Evolutionary conservation across 2,113 vertebrate species (phyloP).

Genomic region (Anhinga rufa): DNA sequence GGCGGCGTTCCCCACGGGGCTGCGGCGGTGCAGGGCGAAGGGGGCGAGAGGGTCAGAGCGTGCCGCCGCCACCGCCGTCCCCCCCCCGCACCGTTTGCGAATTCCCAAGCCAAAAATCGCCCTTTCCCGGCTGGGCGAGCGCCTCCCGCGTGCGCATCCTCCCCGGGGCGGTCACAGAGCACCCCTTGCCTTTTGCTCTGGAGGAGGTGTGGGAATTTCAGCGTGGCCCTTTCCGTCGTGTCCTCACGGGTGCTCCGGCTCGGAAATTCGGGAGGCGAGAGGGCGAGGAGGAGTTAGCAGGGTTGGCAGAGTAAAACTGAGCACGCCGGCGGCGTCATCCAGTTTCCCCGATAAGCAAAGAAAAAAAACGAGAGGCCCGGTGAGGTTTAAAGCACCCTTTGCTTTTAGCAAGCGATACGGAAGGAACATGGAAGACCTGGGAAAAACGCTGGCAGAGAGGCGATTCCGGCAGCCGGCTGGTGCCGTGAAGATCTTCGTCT

Average conservation of each 20-base stretch:
- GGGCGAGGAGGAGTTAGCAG: neutral
- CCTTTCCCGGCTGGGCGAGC: neutral
- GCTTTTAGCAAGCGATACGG: neutral
- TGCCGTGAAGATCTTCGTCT: neutral
- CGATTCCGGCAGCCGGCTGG: neutral
- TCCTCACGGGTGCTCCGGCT: neutral
- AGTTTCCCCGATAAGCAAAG: neutral
- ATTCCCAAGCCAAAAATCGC: accelerated
- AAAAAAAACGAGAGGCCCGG: neutral
- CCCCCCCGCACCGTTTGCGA: neutral
- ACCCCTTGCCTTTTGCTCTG: neutral
- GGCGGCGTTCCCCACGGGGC: accelerated
- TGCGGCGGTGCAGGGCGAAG: neutral
- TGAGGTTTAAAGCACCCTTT: neutral
- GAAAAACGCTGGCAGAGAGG: neutral
- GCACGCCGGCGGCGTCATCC: accelerated
- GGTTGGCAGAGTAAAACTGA: neutral
- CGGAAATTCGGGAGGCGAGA: neutral
- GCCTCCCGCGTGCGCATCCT: neutral
- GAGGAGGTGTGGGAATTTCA: neutral
- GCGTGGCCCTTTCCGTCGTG: accelerated
- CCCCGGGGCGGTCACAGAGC: neutral
- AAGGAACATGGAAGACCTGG: neutral
- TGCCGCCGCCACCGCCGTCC: accelerated
- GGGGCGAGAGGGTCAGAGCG: no score